phyloP scores from a whole-genome alignment of 2,888 invertebrate species.

The Ichneumoninae sp. region DNA sequence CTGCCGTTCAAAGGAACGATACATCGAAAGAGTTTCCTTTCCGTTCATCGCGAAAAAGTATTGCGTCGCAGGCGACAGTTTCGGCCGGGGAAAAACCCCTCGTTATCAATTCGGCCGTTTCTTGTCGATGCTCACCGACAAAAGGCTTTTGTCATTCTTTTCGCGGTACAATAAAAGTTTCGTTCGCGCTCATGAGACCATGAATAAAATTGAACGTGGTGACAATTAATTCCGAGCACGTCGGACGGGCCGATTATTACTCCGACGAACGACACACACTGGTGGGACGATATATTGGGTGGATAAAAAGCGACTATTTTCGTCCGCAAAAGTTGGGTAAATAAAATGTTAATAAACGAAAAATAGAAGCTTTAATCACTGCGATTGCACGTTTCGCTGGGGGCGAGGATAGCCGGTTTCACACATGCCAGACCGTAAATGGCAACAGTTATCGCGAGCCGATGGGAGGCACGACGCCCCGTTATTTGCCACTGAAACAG shows the following conservation, averaged over 20 bases:
- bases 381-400: neutral
- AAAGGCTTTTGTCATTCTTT: neutral
- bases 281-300: too few relatives aligned
- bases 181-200: constrained; percentile 27
- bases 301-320: neutral
- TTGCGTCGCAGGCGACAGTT: neutral
- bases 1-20: neutral
- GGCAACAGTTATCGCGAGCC: neutral
- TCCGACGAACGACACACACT: neutral
- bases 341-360: neutral
- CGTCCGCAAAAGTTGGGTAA: neutral
- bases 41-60: neutral
- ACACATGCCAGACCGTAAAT: neutral
- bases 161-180: neutral
- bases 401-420: neutral
- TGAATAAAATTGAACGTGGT: constrained; percentile 25
- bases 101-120: neutral
- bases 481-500: neutral
- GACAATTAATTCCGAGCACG: constrained; percentile 21
- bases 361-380: neutral
- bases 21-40: neutral
- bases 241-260: neutral
- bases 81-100: neutral
- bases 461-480: constrained; percentile 1
- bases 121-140: constrained; percentile 1